A percentile compares a stretch with the other conserved stretches of the same genome.
These are phyloP conservation scores for Allobates femoralis DNA, from an alignment of 2,797 vertebrate genomes.

Conservation along the genomic window DNA sequence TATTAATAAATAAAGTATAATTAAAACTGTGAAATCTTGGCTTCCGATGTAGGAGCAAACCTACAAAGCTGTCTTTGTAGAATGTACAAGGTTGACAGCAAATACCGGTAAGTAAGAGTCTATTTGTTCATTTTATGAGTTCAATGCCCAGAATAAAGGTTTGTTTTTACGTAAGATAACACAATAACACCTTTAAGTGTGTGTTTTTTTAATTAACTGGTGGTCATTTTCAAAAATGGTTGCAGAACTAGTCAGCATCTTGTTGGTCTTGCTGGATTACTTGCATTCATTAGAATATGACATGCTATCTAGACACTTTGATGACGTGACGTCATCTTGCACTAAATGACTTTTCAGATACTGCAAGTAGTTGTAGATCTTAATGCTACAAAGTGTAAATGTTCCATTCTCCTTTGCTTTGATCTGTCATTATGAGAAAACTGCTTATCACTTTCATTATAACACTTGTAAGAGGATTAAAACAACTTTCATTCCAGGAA, in stretches of 20 bases:
- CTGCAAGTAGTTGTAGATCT: background rate
- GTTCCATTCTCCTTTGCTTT: background rate
- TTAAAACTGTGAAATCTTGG: too few relatives aligned
- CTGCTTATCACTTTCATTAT: background rate
- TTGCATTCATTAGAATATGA: background rate
- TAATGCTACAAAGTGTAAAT: conserved; percentile 6
- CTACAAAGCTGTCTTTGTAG: too few relatives aligned
- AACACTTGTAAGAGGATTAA: background rate
- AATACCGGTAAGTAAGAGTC: too few relatives aligned
- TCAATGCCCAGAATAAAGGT: too few relatives aligned
- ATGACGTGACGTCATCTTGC: background rate
- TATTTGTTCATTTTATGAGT: too few relatives aligned
- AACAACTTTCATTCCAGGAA: background rate
- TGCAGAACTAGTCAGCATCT: background rate
- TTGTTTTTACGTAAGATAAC: too few relatives aligned
- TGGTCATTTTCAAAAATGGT: background rate
- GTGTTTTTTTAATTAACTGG: background rate
- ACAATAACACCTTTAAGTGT: too few relatives aligned
- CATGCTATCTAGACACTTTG: background rate
- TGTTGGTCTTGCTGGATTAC: background rate
- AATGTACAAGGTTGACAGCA: too few relatives aligned
- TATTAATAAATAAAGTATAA: too few relatives aligned
- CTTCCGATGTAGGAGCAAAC: too few relatives aligned
- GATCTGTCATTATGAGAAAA: background rate
- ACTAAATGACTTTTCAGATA: background rate